Base-by-base conservation (phyloP, 2,797 vertebrate species). In the Lepus townsendii region DNA sequence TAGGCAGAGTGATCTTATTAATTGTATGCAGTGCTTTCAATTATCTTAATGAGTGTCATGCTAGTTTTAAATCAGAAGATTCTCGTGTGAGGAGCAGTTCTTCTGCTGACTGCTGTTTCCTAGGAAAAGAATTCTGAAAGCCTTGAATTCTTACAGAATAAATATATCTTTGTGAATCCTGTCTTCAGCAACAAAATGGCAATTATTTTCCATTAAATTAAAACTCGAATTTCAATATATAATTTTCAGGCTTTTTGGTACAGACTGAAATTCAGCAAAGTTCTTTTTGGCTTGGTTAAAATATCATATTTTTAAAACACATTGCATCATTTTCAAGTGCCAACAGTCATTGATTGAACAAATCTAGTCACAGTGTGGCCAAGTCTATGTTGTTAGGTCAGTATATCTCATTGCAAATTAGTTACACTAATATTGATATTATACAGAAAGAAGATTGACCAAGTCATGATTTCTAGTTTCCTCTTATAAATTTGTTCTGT, bases 51-150 rank as follows among this genome's bases (percentile, higher is more conserved):
- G 68, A 92, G 32, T 65, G 63, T 84, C 76, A 42, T 87, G 38
- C 50, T 30, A 30, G 13, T 27, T 93, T 91, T 91, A 63, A 91
- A 77, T 76, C 73, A 89, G 80, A 30, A 76, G 66, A 52, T 89
- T 38, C 1, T 92, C 91, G 72, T 75, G 77, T 52, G 26, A 83
- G 88, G 93, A 92, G 26, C 24, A 87, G 79, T 50, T 91, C 10
- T 1, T 83, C 35, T 87, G 12, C 65, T 63, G 96, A 30, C 94
- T 94, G 95, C 16, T 85, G 0, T 83, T 83, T 96, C 85, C 92
- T 83, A 12, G 88, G 88, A 87, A 91, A 93, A 88, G 32, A 80
- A 66, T 86, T 94, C 76, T 87, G 88, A 96, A 66, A 86, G 10
- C 0, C 35, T 27, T 91, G 47, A 97, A 96, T 92, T 73, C 54